phyloP scores from a whole-genome alignment of 1,140 invertebrate species.

The Steinernema feltiae region DNA sequence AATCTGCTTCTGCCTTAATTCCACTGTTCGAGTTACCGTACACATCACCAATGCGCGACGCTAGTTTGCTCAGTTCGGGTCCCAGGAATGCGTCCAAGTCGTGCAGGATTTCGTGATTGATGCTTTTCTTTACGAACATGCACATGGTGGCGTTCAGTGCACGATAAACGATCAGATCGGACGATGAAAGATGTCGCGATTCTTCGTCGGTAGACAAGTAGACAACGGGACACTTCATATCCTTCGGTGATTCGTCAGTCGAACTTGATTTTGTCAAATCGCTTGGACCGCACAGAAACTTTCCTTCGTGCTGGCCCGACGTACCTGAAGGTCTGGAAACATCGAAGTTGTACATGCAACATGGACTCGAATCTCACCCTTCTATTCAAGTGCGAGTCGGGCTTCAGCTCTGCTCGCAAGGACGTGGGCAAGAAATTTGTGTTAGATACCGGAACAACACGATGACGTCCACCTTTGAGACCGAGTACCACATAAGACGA shows the following conservation, averaged over 20 bases:
- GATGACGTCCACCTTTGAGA: slow-evolving; percentile 27
- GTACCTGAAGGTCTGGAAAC: not conserved
- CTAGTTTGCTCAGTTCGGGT: slow-evolving; percentile 29
- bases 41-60: slow-evolving; percentile 33
- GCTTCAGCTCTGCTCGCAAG: slow-evolving; percentile 25
- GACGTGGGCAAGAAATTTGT: slow-evolving; percentile 34
- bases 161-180: slow-evolving; percentile 32
- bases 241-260: slow-evolving; percentile 20
- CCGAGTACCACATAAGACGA: slow-evolving; percentile 32
- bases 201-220: slow-evolving; percentile 28
- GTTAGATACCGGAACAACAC: slow-evolving; percentile 33
- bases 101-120: slow-evolving; percentile 12
- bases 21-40: slow-evolving; percentile 17
- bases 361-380: not conserved
- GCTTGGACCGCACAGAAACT: slow-evolving; percentile 30
- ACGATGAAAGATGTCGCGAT: slow-evolving; percentile 14
- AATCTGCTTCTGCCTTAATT: slow-evolving; percentile 9
- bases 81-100: slow-evolving; percentile 31
- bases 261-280: slow-evolving; percentile 16
- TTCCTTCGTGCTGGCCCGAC: slow-evolving; percentile 19
- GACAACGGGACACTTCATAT: slow-evolving; percentile 27
- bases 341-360: not conserved
- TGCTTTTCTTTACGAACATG: slow-evolving; percentile 34
- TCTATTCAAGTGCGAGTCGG: slow-evolving; percentile 2
- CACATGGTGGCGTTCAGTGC: slow-evolving; percentile 38